Evolutionary conservation across 2,113 vertebrate genomes (phyloP).

Genomic region (Gnathochromis pfefferi): DNA sequence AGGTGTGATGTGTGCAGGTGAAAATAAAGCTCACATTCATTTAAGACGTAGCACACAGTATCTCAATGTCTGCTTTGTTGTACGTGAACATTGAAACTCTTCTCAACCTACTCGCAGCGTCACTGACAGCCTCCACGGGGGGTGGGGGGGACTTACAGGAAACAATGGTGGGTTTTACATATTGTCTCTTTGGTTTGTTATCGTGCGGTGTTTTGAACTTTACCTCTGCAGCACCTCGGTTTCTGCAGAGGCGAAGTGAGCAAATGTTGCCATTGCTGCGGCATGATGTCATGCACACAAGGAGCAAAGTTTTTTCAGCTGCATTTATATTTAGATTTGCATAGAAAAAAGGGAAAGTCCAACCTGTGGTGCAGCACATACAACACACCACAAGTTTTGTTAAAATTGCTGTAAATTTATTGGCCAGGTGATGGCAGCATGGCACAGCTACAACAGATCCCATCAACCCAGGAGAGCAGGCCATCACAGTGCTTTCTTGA

Average conservation of each 20-base stretch:
- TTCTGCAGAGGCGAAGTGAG: not conserved
- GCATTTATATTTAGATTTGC: not conserved
- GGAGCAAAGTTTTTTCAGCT: not conserved
- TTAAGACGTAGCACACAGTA: not conserved
- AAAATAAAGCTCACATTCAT: conserved; percentile 28
- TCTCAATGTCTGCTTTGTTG: not conserved
- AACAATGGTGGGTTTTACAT: not conserved
- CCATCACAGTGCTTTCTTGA: not conserved
- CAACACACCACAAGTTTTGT: not conserved
- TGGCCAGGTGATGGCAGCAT: conserved; percentile 70
- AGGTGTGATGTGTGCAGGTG: conserved; percentile 31
- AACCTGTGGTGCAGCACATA: not conserved
- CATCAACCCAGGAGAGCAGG: not conserved
- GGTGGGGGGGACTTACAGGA: not conserved
- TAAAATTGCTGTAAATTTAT: conserved; percentile 1
- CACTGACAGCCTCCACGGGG: not conserved
- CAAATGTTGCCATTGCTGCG: not conserved
- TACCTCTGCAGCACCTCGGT: not conserved
- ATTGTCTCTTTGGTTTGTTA: not conserved
- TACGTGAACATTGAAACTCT: not conserved
- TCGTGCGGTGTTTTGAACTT: not conserved
- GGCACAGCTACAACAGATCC: conserved; percentile 42
- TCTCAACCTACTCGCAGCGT: not conserved
- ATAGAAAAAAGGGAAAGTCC: not conserved
- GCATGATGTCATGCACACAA: not conserved